phyloP scores from a whole-genome alignment of 2,113 vertebrate species.

The Menura novaehollandiae region DNA sequence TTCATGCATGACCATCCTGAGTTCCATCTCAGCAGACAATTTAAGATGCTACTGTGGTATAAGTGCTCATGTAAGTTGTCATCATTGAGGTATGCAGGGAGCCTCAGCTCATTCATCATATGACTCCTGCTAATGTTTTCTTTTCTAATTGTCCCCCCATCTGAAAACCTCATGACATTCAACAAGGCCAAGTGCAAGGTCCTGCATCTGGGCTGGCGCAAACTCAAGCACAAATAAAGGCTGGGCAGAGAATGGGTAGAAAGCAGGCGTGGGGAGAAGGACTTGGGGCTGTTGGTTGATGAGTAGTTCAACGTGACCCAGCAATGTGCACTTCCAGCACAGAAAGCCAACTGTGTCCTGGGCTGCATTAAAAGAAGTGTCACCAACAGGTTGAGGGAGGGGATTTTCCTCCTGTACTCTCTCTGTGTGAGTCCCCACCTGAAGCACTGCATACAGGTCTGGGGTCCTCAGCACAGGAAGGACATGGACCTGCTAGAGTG shows the following conservation, averaged over 20 bases:
- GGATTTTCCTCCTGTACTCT: background rate
- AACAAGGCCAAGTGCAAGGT: background rate
- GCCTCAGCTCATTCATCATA: background rate
- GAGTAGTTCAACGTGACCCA: background rate
- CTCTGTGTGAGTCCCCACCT: background rate
- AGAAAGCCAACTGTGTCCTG: background rate
- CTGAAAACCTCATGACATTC: background rate
- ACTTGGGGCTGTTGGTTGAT: accelerated
- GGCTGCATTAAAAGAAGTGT: background rate
- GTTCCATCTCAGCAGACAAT: background rate
- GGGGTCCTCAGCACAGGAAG: background rate
- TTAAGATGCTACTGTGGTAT: background rate
- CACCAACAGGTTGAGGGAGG: background rate
- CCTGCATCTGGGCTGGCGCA: background rate
- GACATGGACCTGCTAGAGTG: no score
- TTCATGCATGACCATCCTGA: background rate
- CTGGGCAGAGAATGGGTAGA: background rate
- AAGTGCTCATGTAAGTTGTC: background rate
- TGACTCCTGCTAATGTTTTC: background rate
- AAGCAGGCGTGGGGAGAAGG: background rate
- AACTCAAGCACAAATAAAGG: background rate
- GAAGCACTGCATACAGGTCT: background rate
- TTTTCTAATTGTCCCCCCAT: background rate
- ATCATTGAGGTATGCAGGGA: background rate
- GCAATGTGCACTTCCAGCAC: background rate